Evolutionary conservation across 2,888 invertebrate species (phyloP), one percentile per base, ranked within the genome.

Genomic region (Ceratothoa steindachneri): DNA sequence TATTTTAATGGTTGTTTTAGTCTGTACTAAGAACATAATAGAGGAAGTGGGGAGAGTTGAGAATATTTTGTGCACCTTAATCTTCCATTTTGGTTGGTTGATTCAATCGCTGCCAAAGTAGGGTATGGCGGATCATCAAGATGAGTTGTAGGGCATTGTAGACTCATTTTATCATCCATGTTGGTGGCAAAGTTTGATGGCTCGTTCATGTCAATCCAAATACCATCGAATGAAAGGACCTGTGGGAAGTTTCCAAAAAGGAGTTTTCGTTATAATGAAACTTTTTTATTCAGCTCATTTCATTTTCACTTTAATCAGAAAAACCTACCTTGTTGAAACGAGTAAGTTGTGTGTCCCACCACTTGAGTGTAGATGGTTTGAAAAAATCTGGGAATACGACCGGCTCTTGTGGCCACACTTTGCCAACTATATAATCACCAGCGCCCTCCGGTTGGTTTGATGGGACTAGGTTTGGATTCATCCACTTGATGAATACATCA

Each of bases 191-290:
- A 93, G 85, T 93, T 93, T 0, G 92, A 90, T 0, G 93, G 92
- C 83, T 93, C 94, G 85, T 94, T 93, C 93, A 94, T 94, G 82
- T 93, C 92, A 81, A 94, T 91, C 94, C 94, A 94, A 64, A 90
- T 89, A 5, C 93, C 94, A 82, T 95, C 94, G 82, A 60, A 70
- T 22, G 30, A 9, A 30, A 70, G 30, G 30, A 41, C 41, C 15
- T 41, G 41, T 41, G 41, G 41, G 41, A 41, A 5, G 15, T n/a
- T n/a, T 15, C 41, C 41, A 9, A 15, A 9, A 41, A 9, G 15
- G 5, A 41, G 41, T 41, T 9, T 41, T 5, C 15, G 41, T 41
- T 41, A 9, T 41, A 41, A 5, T 41, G 41, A 41, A 41, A 41
- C 41, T 41, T 41, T 15, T 9, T 41, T 9, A 15, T 41, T 9